Conservation (phyloP, 2,113 vertebrate species). For the Solea solea region DNA sequence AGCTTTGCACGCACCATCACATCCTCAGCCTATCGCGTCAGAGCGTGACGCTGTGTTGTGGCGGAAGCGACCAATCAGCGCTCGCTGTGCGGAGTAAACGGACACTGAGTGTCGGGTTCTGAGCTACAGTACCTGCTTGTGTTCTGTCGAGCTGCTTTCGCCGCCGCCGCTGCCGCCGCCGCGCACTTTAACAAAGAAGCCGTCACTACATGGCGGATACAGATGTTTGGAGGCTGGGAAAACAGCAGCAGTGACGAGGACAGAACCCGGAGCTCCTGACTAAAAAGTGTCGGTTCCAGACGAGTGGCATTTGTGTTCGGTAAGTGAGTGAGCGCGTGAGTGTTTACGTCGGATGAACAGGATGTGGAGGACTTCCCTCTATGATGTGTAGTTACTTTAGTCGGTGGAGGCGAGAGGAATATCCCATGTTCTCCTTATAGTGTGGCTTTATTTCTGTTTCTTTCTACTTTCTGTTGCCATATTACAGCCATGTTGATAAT, state of each 20-base stretch:
- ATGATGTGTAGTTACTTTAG: conserved; percentile 7
- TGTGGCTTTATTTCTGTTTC: no score
- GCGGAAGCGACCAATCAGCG: conserved; percentile 59
- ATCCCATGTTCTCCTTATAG: not conserved
- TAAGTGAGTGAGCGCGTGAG: conserved; percentile 54
- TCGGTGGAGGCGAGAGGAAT: not conserved
- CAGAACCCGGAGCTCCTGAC: not conserved
- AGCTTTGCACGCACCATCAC: not conserved
- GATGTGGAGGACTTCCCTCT: conserved; percentile 4
- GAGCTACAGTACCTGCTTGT: conserved; percentile 16
- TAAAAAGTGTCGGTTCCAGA: conserved; percentile 31
- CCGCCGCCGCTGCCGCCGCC: conserved; percentile 24
- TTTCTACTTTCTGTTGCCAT: no score
- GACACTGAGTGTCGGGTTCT: conserved; percentile 33
- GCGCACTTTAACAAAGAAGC: conserved; percentile 67
- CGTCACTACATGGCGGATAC: conserved; percentile 20
- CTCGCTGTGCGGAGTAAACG: conserved; percentile 42
- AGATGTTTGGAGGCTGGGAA: conserved; percentile 28
- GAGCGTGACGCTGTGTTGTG: conserved; percentile 32
- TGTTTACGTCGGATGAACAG: conserved; percentile 53
- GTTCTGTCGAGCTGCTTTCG: conserved; percentile 24
- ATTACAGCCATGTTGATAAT: no score
- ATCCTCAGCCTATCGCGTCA: conserved; percentile 47
- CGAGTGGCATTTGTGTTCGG: conserved; percentile 42
- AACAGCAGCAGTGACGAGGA: not conserved